phyloP scores from a whole-genome alignment of 2,113 vertebrate genomes.

The Heterotilapia buettikoferi region DNA sequence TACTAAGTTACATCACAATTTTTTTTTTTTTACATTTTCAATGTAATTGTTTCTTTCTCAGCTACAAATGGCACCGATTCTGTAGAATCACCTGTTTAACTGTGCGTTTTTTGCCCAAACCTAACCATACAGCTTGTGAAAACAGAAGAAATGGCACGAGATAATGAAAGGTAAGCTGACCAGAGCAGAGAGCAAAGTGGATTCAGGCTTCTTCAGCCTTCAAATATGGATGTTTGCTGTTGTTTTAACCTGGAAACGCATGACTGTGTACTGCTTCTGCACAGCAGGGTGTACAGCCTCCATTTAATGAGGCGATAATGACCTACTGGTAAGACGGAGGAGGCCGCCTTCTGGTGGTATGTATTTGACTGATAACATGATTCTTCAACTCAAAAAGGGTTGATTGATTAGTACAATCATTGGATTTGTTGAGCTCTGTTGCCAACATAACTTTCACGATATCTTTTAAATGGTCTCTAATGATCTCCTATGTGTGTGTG shows the following conservation, averaged over 20 bases:
- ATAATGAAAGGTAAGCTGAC: background rate
- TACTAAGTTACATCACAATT: background rate
- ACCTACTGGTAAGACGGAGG: background rate
- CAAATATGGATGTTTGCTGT: background rate
- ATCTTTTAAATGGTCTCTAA: background rate
- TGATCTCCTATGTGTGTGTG: background rate
- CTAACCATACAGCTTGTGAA: background rate
- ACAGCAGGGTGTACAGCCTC: background rate
- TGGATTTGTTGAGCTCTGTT: background rate
- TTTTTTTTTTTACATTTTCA: background rate
- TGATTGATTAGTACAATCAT: background rate
- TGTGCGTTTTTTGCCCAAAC: background rate
- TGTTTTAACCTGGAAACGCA: background rate
- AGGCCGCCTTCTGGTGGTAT: background rate
- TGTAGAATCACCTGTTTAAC: background rate
- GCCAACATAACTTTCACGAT: background rate
- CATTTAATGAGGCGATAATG: background rate
- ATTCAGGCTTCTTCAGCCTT: background rate
- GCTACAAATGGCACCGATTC: background rate
- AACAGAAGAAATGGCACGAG: background rate
- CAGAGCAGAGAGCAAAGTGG: background rate
- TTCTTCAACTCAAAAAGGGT: background rate
- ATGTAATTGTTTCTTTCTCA: background rate
- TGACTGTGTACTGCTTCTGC: background rate
- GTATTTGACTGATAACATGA: background rate